phyloP scores from a whole-genome alignment of 2,888 invertebrate species.

The Sisyra nigra region DNA sequence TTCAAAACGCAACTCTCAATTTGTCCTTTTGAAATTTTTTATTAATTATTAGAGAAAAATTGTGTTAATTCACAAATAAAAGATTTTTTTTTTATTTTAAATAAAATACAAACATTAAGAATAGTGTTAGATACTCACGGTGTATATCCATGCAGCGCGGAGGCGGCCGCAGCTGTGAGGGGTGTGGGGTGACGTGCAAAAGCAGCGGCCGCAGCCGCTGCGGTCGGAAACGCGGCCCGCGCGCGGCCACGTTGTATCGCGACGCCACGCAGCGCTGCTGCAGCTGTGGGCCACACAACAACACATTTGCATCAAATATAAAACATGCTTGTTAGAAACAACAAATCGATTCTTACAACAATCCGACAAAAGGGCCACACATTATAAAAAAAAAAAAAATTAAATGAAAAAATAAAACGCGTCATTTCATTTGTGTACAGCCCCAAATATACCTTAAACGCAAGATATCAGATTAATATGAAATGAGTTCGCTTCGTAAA shows the following conservation, averaged over 20 bases:
- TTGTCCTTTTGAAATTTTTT: too few relatives aligned
- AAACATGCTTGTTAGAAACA: slow-evolving; percentile 17
- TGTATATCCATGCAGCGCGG: slow-evolving; percentile 77
- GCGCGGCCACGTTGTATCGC: slow-evolving; percentile 68
- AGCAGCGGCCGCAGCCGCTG: slow-evolving; percentile 58
- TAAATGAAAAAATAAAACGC: too few relatives aligned
- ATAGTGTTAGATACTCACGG: slow-evolving; percentile 53
- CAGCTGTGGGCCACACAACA: slow-evolving; percentile 30
- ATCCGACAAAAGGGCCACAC: too few relatives aligned
- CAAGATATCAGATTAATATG: too few relatives aligned
- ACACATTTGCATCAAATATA: slow-evolving; percentile 18
- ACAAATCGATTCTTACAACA: background rate
- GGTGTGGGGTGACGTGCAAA: slow-evolving; percentile 49
- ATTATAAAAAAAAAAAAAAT: too few relatives aligned
- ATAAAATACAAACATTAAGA: slow-evolving; percentile 1
- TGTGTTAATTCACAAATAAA: too few relatives aligned
- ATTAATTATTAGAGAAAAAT: too few relatives aligned
- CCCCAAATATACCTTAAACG: too few relatives aligned
- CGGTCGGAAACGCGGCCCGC: slow-evolving; percentile 44
- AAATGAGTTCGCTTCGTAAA: too few relatives aligned
- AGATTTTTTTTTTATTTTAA: too few relatives aligned
- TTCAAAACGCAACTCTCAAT: too few relatives aligned
- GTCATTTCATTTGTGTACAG: too few relatives aligned
- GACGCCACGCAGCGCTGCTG: slow-evolving; percentile 68
- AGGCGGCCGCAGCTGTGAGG: slow-evolving; percentile 52